Evolutionary conservation across 2,113 vertebrate genomes (phyloP).

Genomic region (Lamprotornis superbus): DNA sequence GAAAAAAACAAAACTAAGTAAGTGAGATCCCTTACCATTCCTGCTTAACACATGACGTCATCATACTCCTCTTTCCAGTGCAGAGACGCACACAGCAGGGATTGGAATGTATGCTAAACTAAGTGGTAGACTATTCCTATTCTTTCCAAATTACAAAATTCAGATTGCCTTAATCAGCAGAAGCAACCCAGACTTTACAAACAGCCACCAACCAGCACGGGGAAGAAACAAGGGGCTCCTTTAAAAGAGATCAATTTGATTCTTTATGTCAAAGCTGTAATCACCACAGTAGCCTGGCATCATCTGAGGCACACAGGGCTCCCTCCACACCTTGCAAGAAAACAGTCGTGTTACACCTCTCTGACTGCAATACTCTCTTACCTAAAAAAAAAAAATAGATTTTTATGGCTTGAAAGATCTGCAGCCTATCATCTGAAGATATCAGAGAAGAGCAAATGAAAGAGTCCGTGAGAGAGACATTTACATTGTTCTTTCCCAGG

Average conservation of each 20-base stretch:
- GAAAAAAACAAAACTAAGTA: not conserved
- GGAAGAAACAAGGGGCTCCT: not conserved
- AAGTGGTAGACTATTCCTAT: not conserved
- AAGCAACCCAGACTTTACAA: not conserved
- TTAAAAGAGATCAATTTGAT: not conserved
- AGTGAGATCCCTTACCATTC: not conserved
- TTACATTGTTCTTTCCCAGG: slow-evolving; percentile 58
- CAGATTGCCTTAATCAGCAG: not conserved
- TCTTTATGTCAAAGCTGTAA: not conserved
- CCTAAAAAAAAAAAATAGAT: not conserved
- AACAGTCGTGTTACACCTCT: not conserved
- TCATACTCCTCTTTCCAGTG: not conserved
- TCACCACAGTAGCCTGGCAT: not conserved
- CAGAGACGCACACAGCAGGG: not conserved
- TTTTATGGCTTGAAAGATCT: slow-evolving; percentile 14
- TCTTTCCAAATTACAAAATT: not conserved
- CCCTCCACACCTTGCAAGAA: not conserved
- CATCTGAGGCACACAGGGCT: not conserved
- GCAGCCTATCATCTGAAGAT: slow-evolving; percentile 3
- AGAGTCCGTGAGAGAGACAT: slow-evolving; percentile 24
- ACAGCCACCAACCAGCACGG: not conserved
- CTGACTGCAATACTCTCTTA: not conserved
- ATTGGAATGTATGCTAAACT: not conserved
- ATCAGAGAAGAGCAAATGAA: slow-evolving; percentile 10
- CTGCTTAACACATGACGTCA: not conserved